Evolutionary conservation across 2,888 invertebrate species (phyloP).

Genomic region (Orchesellides sinensis): DNA sequence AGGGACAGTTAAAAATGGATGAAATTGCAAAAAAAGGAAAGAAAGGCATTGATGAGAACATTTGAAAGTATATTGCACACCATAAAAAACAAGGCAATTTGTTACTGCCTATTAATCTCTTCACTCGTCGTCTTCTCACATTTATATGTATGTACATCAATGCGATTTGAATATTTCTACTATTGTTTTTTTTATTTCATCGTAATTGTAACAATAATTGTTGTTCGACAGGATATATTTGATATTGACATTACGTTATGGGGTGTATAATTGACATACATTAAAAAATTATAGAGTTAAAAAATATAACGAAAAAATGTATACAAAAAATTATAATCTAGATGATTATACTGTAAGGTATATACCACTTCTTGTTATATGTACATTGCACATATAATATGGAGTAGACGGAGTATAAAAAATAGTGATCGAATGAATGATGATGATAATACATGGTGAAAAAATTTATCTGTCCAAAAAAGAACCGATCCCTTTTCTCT

Average conservation of each 20-base stretch:
- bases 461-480: slow-evolving; percentile 53
- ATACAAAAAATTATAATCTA: background rate
- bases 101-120: too few species aligned
- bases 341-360: background rate
- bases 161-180: background rate
- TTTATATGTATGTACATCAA: too few species aligned
- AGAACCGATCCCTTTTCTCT: slow-evolving; percentile 45
- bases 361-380: too few species aligned
- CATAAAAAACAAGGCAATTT: too few species aligned
- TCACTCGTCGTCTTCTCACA: too few species aligned
- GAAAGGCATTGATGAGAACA: slow-evolving; percentile 1
- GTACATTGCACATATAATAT: too few species aligned
- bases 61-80: too few species aligned
- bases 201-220: background rate
- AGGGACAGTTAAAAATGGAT: too few species aligned
- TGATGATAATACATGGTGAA: slow-evolving; percentile 45
- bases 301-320: slow-evolving; percentile 3
- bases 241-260: background rate
- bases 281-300: background rate
- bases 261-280: background rate
- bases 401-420: background rate
- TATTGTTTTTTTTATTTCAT: background rate
- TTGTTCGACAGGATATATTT: slow-evolving; percentile 21
- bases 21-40: too few species aligned
- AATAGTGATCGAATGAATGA: slow-evolving; percentile 36